Evolutionary conservation across 2,888 invertebrate genomes (phyloP).

Genomic region (Dendrolimus houi): DNA sequence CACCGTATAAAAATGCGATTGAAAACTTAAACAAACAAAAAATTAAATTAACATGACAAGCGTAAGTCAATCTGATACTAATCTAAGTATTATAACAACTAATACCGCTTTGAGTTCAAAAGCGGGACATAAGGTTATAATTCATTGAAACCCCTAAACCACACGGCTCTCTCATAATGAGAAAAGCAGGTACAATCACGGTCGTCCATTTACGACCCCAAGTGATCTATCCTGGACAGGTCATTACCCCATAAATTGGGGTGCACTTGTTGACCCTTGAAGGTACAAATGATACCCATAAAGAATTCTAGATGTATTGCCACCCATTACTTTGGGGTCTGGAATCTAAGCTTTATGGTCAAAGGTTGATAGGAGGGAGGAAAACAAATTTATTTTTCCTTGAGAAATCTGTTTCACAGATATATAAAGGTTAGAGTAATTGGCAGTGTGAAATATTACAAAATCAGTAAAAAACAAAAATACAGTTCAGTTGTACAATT

Average conservation of each 20-base stretch:
- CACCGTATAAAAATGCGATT: too few relatives aligned
- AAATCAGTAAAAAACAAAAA: too few relatives aligned
- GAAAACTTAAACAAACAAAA: too few relatives aligned
- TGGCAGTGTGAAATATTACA: too few relatives aligned
- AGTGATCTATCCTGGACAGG: not conserved
- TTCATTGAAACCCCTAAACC: not conserved
- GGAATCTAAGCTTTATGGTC: not conserved
- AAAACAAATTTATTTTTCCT: not conserved
- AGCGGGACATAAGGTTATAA: too few relatives aligned
- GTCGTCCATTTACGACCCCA: not conserved
- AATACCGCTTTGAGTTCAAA: too few relatives aligned
- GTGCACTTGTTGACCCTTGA: not conserved
- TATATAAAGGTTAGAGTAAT: too few relatives aligned
- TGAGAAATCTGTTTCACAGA: not conserved
- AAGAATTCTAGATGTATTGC: not conserved
- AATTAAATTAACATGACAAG: too few relatives aligned
- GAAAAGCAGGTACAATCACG: not conserved
- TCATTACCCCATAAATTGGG: not conserved
- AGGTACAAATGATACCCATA: not conserved
- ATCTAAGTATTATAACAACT: too few relatives aligned
- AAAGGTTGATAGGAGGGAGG: not conserved
- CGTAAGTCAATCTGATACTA: too few relatives aligned
- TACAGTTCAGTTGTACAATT: too few relatives aligned
- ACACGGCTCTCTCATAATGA: not conserved
- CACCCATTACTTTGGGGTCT: not conserved